Evolutionary conservation across 2,888 invertebrate species (phyloP).

Genomic region (Auanema sp.): DNA sequence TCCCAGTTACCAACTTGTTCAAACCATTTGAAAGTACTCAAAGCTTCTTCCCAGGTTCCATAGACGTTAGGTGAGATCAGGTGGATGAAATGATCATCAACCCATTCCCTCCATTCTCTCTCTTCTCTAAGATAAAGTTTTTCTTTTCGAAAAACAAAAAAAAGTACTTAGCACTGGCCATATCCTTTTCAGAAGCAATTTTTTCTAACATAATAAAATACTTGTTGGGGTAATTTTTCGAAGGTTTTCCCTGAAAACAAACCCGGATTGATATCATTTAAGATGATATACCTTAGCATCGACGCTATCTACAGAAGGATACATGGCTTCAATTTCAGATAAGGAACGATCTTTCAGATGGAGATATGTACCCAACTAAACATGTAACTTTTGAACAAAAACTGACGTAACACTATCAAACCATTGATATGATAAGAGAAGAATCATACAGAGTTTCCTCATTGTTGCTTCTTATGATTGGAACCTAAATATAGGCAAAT

Average conservation of each 20-base stretch:
- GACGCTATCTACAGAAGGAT: conserved; percentile 74
- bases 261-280: neutral
- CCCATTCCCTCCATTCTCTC: conserved; percentile 93
- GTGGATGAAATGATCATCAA: conserved; percentile 86
- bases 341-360: conserved; percentile 68
- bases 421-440: conserved; percentile 82
- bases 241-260: conserved; percentile 25
- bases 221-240: conserved; percentile 51
- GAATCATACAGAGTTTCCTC: conserved; percentile 83
- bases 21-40: conserved; percentile 92
- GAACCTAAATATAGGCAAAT: conserved; percentile 40
- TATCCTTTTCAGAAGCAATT: conserved; percentile 26
- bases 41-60: conserved; percentile 79
- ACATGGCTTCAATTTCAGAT: conserved; percentile 76
- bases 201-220: conserved; percentile 59
- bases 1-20: conserved; percentile 84
- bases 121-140: conserved; percentile 71
- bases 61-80: conserved; percentile 95
- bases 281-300: conserved; percentile 36
- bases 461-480: conserved; percentile 46
- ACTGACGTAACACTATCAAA: neutral
- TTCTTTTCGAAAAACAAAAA: neutral
- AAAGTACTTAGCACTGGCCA: conserved; percentile 34
- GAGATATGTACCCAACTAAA: conserved; percentile 75
- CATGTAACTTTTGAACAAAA: neutral